phyloP scores from a whole-genome alignment of 2,888 invertebrate genomes.

The Caenorhabditis sinica region DNA sequence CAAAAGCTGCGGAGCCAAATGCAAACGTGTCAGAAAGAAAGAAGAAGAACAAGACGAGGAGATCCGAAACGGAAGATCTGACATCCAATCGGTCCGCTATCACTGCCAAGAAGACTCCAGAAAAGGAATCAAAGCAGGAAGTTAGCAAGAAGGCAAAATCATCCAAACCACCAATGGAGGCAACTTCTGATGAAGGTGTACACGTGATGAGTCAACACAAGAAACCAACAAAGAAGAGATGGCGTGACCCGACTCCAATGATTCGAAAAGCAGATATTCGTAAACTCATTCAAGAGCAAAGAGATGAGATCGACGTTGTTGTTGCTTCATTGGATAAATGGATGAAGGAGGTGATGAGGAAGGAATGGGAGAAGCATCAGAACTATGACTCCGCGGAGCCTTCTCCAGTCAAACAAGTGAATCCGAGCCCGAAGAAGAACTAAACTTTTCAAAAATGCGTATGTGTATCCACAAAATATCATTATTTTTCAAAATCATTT shows the following conservation, averaged over 20 bases:
- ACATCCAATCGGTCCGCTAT: too few species aligned
- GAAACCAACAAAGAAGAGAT: not conserved
- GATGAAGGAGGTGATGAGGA: slow-evolving; percentile 19
- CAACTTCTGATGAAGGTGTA: not conserved
- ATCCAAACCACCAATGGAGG: not conserved
- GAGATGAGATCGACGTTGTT: slow-evolving; percentile 11
- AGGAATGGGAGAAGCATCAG: slow-evolving; percentile 18
- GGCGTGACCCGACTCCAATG: not conserved
- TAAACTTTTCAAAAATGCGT: too few species aligned
- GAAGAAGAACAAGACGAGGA: too few species aligned
- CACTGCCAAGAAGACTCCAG: too few species aligned
- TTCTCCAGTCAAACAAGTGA: not conserved
- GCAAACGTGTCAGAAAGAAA: too few species aligned
- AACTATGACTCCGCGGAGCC: not conserved
- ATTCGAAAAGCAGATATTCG: not conserved
- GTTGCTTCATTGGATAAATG: slow-evolving; percentile 19
- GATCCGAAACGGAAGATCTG: too few species aligned
- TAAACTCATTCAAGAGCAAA: not conserved
- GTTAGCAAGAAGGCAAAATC: too few species aligned
- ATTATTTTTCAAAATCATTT: not conserved
- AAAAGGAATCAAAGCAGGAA: too few species aligned
- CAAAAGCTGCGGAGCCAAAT: too few species aligned
- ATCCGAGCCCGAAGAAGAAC: too few species aligned
- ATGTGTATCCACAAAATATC: too few species aligned
- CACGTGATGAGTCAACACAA: not conserved